A percentile compares a stretch with the other conserved stretches of the same genome.
These are phyloP conservation scores for Trypoxylus dichotomus DNA, from an alignment of 1,140 invertebrate species.

Conservation along the genomic window DNA sequence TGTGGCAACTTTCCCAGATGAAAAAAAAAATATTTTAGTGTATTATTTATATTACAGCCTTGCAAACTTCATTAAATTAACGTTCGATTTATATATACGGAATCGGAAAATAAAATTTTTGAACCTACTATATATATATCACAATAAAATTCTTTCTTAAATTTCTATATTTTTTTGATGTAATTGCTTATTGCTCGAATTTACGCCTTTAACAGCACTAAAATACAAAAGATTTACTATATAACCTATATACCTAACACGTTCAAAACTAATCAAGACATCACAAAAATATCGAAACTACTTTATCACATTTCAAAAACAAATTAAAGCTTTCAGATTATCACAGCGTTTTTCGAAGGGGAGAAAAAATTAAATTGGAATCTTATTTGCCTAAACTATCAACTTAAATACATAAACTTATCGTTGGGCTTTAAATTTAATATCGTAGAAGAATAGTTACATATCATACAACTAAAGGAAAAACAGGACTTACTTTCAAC, in stretches of 20 bases:
- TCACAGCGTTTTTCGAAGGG: not conserved
- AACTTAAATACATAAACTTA: no score
- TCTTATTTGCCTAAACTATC: no score
- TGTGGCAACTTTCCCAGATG: no score
- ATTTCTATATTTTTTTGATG: not conserved
- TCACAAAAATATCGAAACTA: constrained; percentile 29
- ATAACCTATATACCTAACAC: no score
- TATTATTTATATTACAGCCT: no score
- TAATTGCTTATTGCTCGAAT: not conserved
- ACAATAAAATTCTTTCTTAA: not conserved
- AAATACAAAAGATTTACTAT: no score
- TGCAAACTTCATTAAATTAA: no score
- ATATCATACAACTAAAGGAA: not conserved
- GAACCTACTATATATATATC: no score
- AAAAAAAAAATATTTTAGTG: no score
- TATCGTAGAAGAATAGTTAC: not conserved
- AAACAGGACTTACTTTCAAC: constrained; percentile 25
- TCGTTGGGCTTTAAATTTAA: not conserved
- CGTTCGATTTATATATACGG: not conserved
- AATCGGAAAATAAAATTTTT: no score
- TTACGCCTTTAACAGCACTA: no score
- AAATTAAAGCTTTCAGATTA: not conserved
- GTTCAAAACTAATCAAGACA: no score
- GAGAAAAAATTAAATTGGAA: not conserved
- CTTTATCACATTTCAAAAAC: constrained; percentile 32